Evolutionary conservation across 2,888 invertebrate species (phyloP).

Genomic region (Ischnus inquisitorius): DNA sequence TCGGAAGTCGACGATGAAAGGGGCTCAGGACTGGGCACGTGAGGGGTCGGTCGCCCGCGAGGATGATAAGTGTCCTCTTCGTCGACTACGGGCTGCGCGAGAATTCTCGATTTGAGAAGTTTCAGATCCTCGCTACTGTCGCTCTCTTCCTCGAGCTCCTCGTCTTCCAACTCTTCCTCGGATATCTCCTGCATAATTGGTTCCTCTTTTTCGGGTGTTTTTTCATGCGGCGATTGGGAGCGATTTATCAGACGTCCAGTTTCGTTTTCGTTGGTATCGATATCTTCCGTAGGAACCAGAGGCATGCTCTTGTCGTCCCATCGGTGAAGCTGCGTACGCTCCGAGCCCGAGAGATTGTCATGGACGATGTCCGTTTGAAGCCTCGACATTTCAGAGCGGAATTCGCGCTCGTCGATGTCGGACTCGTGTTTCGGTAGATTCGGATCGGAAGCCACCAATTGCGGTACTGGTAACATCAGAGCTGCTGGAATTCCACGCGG

Average conservation of each 20-base stretch:
- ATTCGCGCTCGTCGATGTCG: conserved; percentile 30
- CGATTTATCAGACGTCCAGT: not conserved
- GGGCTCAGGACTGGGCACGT: conserved; percentile 69
- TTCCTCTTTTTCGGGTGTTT: conserved; percentile 51
- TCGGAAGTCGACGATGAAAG: conserved; percentile 65
- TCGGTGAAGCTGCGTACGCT: conserved; percentile 65
- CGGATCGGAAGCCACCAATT: conserved; percentile 79
- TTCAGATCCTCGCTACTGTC: conserved; percentile 81
- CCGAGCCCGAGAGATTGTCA: conserved; percentile 8
- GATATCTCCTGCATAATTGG: conserved; percentile 36
- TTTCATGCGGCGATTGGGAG: conserved; percentile 47
- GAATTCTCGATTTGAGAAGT: conserved; percentile 79
- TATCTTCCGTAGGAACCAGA: conserved; percentile 47
- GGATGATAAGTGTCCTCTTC: conserved; percentile 84
- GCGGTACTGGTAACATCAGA: conserved; percentile 68
- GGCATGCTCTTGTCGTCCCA: conserved; percentile 74
- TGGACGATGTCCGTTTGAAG: not conserved
- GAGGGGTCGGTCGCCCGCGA: conserved; percentile 76
- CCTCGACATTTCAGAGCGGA: conserved; percentile 23
- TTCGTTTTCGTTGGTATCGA: conserved; percentile 23
- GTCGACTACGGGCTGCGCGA: conserved; percentile 78
- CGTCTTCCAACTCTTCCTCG: conserved; percentile 58
- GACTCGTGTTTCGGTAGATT: conserved; percentile 75
- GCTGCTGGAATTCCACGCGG: conserved; percentile 68
- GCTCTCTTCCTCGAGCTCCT: conserved; percentile 75